Evolutionary conservation across 2,888 invertebrate species (phyloP), one percentile per base, ranked within the genome.

Genomic region (Lycophotia porphyrea): DNA sequence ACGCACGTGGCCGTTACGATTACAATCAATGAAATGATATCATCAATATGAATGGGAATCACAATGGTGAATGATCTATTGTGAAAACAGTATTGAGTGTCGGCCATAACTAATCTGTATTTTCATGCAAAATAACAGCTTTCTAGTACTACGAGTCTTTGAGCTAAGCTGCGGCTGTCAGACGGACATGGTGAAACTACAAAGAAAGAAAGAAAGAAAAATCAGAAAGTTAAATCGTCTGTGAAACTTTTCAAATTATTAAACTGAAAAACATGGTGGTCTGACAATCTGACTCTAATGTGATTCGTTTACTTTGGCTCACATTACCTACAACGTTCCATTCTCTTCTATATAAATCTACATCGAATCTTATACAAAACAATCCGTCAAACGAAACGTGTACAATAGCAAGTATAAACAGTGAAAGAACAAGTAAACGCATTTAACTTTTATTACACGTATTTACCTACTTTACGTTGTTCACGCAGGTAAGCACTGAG

Each of bases 401-500:
- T 11, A 52, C 15, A 31, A 31, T 66, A 44, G 21, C 8, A 36
- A 75, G 64, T 55, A 47, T 61, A 68, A 71, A 55, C n/a, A 70
- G 39, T 34, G 5, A 60, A 64, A 69, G 74, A 71, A 69, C 63
- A 39, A 60, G 52, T 52, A 44, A 55, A 73, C 68, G 67, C 52
- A 47, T 69, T 82, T 42, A 44, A 15, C 5, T 55, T 82, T 70
- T 78, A 83, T 78, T 52, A 42, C 65, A 34, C n/a, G 52, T 64
- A 58, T 66, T 71, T 63, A 72, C 65, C 52, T 42, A 58, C 55
- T 71, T 71, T 60, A 82, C 63, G 52, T 27, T 42, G 4, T 36
- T 9, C 13, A 18, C 34, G 34, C n/a, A 55, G 18, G 52, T 8
- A 8, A 15, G 65, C n/a, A n/a, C n/a, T n/a, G n/a, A n/a, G n/a